These are phyloP conservation scores for Hemicentrotus pulcherrimus DNA, from an alignment of 35 echinoderm and acorn worm genomes.

Conservation along the genomic window DNA sequence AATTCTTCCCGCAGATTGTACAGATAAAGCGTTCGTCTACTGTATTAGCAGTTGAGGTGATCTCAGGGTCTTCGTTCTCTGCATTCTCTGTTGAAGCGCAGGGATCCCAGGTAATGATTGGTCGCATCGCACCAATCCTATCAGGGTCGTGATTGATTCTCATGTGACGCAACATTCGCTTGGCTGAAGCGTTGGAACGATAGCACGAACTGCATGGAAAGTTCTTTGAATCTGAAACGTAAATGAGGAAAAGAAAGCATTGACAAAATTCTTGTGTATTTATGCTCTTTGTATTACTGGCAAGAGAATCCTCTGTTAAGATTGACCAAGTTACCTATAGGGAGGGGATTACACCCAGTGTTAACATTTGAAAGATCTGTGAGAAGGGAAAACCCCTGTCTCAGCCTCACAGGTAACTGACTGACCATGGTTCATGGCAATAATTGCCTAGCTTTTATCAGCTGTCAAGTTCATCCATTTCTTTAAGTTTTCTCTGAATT, in stretches of 20 bases:
- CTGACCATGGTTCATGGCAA: too few species aligned
- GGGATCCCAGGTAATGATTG: conserved; percentile 16
- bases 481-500: neutral
- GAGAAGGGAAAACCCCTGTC: too few species aligned
- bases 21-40: conserved; percentile 16
- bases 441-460: too few species aligned
- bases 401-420: too few species aligned
- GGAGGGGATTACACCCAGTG: too few species aligned
- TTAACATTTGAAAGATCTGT: too few species aligned
- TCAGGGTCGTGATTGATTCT: conserved; percentile 31
- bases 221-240: conserved; percentile 24
- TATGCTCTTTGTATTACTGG: too few species aligned
- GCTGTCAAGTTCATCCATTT: neutral
- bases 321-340: too few species aligned
- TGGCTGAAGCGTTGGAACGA: neutral
- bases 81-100: neutral
- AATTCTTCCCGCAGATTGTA: conserved; percentile 35
- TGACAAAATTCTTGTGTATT: too few species aligned
- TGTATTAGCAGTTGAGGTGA: neutral
- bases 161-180: conserved; percentile 9
- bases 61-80: neutral
- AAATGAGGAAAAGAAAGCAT: neutral
- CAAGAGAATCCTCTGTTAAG: too few species aligned
- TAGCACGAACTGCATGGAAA: conserved; percentile 26
- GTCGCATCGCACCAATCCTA: conserved; percentile 14